Percentiles rank a stretch among this genome's conserved stretches.
Conservation (phyloP, 1,140 invertebrate genomes). For the Trichonephila inaurata region DNA sequence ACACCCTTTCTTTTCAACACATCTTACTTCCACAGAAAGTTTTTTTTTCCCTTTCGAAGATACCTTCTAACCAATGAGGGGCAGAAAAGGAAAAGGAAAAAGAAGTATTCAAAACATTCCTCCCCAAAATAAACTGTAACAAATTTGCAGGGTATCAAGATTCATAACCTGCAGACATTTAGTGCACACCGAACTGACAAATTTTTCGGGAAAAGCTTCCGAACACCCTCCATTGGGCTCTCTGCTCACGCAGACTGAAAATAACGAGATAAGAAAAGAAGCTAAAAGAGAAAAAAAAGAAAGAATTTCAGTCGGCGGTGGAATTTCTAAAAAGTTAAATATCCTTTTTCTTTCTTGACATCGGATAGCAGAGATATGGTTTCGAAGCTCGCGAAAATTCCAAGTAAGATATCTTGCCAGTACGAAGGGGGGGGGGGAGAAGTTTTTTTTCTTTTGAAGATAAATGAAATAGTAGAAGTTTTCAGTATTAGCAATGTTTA, state of each 20-base stretch:
- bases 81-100: neutral
- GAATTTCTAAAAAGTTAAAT: neutral
- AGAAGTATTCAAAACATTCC: conserved; percentile 12
- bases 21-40: neutral
- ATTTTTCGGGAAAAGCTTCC: neutral
- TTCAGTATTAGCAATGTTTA: no score
- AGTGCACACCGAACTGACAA: neutral
- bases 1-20: neutral
- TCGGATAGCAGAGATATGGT: neutral
- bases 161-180: conserved; percentile 33
- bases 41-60: no score
- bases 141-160: conserved; percentile 5
- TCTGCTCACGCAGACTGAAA: neutral
- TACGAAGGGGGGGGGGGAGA: neutral
- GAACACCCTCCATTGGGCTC: neutral
- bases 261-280: neutral
- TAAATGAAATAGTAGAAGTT: neutral
- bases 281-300: neutral
- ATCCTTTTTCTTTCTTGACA: neutral
- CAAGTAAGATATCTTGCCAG: neutral
- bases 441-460: neutral
- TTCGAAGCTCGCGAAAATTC: neutral
- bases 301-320: neutral
- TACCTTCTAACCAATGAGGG: neutral
- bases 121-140: neutral